Evolutionary conservation across 2,888 invertebrate genomes (phyloP).

Genomic region (Epirrhoe alternata): DNA sequence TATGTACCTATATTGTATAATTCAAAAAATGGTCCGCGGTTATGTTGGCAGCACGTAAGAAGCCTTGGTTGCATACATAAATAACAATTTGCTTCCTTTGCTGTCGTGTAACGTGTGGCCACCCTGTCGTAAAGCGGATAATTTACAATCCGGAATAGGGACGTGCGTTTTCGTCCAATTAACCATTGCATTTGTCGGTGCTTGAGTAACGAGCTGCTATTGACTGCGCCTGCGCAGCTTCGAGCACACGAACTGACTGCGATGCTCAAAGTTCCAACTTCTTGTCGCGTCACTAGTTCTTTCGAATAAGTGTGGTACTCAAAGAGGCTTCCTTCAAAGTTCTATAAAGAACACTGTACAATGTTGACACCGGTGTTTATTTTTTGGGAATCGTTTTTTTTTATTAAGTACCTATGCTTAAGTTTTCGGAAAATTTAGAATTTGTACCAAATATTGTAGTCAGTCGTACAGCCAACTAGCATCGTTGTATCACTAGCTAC

Average conservation of each 20-base stretch:
- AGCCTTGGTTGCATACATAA: no score
- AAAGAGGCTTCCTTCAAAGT: no score
- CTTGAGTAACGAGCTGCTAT: slow-evolving; percentile 59
- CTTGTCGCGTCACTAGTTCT: not conserved
- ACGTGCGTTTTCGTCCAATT: slow-evolving; percentile 68
- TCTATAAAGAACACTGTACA: no score
- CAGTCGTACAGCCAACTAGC: no score
- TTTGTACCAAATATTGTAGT: no score
- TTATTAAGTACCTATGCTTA: no score
- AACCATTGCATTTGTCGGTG: slow-evolving; percentile 70
- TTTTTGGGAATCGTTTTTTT: no score
- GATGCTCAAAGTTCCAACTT: slow-evolving; percentile 33
- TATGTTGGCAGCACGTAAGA: not conserved
- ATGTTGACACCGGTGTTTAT: no score
- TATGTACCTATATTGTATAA: no score
- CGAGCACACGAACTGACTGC: slow-evolving; percentile 43
- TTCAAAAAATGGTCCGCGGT: no score
- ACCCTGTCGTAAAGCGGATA: slow-evolving; percentile 56
- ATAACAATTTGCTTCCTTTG: not conserved
- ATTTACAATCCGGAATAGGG: slow-evolving; percentile 65
- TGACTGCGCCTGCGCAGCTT: slow-evolving; percentile 52
- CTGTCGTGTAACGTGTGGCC: slow-evolving; percentile 5
- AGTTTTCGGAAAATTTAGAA: no score
- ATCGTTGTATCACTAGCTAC: no score
- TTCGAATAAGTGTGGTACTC: not conserved